These are phyloP conservation scores for Acrocephalus kingi DNA, from an alignment of 2,113 vertebrate species.

Conservation along the genomic window DNA sequence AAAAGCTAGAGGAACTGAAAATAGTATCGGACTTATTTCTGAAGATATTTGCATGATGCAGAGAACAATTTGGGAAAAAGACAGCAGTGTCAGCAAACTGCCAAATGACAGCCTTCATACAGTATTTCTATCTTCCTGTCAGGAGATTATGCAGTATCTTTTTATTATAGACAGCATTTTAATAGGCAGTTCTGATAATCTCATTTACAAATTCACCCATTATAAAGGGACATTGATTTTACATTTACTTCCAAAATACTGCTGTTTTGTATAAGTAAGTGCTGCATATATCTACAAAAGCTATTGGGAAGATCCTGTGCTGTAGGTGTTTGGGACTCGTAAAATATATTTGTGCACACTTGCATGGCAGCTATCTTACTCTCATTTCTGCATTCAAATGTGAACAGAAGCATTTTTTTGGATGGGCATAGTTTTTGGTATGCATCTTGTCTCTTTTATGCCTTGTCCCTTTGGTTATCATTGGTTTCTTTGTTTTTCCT, in stretches of 20 bases:
- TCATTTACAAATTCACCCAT: background rate
- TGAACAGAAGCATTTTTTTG: background rate
- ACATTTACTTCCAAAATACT: constrained; percentile 18
- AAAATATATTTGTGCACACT: background rate
- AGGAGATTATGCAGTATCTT: background rate
- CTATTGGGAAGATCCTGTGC: background rate
- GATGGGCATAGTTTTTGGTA: background rate
- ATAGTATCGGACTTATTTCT: background rate
- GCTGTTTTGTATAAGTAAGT: background rate
- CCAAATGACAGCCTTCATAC: background rate
- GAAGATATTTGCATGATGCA: background rate
- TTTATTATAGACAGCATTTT: constrained; percentile 12
- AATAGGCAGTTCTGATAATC: constrained; percentile 30
- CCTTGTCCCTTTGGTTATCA: background rate
- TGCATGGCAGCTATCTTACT: background rate
- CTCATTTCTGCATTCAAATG: background rate
- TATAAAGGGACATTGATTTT: constrained; percentile 31
- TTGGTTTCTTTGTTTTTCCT: background rate
- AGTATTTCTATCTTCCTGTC: background rate
- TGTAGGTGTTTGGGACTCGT: background rate
- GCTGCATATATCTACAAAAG: background rate
- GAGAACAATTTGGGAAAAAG: background rate
- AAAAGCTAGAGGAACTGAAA: background rate
- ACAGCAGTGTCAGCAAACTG: background rate
- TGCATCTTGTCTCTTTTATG: background rate